Base-by-base conservation (phyloP, 2,113 vertebrate species). In the Epinephelus cyanopodus region DNA sequence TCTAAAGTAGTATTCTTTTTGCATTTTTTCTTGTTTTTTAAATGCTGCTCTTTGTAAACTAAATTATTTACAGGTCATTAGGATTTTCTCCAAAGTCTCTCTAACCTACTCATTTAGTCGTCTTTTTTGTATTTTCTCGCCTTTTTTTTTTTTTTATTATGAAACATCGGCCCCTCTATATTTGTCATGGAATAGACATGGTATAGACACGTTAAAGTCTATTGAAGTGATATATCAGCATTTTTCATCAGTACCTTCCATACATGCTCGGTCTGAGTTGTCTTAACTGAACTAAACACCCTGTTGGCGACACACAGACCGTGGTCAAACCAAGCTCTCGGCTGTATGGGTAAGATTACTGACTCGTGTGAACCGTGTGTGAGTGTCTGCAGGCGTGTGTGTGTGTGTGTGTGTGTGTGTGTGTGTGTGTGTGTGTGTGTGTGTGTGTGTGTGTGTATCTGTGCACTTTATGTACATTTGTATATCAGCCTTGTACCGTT, bases 1-100 rank as follows among this genome's bases (percentile, higher is more conserved):
- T 94, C 93, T 95, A 95, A 94, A 94, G 93, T 93, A 93, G 88
- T 94, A 82, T 92, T 94, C 86, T 94, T 95, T 95, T 95, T 94
- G 89, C 89, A 83, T 89, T 91, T 93, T 93, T 93, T 84, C 58
- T 85, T 87, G 48, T 91, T 94, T 94, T 94, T 93, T 94, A 93
- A 92, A 94, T 92, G 93, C 94, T 92, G 91, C 89, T 93, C 88
- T 93, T 94, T 90, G 93, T 93, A 94, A 93, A 93, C 94, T 94
- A 94, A 93, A 92, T 92, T 95, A 95, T 95, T 91, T 95, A 92
- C 94, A 95, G 81, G 81, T 94, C 89, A 90, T 94, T 89, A 93
- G 83, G 91, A 90, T 93, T 77, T 89, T 91, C 90, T 90, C 91
- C 87, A 89, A 85, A 90, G 86, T 93, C 88, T 91, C 87, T 90